These are phyloP conservation scores for Thunnus albacares DNA, from an alignment of 2,797 vertebrate genomes.

Conservation along the genomic window DNA sequence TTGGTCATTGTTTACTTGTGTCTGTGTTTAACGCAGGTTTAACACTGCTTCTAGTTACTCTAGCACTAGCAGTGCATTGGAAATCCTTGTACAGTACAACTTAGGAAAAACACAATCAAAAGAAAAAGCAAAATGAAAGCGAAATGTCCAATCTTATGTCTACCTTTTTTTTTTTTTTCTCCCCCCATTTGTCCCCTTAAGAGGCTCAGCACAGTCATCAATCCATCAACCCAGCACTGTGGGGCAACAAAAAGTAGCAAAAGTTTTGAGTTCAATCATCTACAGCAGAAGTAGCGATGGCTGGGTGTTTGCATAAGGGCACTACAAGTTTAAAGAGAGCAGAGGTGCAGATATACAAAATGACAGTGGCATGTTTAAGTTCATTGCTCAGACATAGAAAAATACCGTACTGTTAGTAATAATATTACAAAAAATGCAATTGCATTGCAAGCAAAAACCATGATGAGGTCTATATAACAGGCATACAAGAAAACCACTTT, in stretches of 20 bases:
- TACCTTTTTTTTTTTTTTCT: constrained; percentile 8
- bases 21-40: constrained; percentile 56
- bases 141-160: constrained; percentile 45
- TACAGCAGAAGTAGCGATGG: constrained; percentile 76
- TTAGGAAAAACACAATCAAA: constrained; percentile 21
- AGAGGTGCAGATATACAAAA: constrained; percentile 76
- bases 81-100: constrained; percentile 71
- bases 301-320: constrained; percentile 83
- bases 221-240: constrained; percentile 48
- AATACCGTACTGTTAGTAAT: constrained; percentile 77
- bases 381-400: constrained; percentile 78
- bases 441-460: constrained; percentile 76
- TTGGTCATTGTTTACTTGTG: constrained; percentile 79
- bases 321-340: constrained; percentile 78
- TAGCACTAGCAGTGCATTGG: constrained; percentile 60
- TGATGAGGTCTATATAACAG: constrained; percentile 67
- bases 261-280: constrained; percentile 54
- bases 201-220: constrained; percentile 63
- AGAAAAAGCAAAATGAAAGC: constrained; percentile 57
- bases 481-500: constrained; percentile 71
- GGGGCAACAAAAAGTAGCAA: constrained; percentile 57
- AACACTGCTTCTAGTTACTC: constrained; percentile 62
- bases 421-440: constrained; percentile 55
- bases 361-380: constrained; percentile 75
- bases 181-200: constrained; percentile 39